Conservation (phyloP, 2,888 invertebrate species). For the Mayetiola destructor region DNA sequence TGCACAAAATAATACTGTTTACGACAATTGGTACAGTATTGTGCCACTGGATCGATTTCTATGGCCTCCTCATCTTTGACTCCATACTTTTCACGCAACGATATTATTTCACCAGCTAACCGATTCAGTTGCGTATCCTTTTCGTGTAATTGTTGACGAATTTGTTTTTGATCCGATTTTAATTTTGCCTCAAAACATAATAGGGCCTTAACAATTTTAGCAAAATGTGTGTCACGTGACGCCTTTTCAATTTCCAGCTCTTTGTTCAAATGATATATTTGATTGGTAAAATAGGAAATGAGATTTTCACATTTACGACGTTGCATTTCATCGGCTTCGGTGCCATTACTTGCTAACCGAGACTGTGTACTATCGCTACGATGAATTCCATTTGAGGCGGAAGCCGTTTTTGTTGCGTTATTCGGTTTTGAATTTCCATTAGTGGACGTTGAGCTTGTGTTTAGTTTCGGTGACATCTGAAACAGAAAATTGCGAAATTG, state of each 20-base stretch:
- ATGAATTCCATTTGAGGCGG: neutral
- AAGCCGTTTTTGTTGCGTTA: too few species aligned
- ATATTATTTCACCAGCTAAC: constrained; percentile 26
- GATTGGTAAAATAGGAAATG: constrained; percentile 28
- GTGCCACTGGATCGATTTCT: constrained; percentile 20
- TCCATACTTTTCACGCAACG: constrained; percentile 26
- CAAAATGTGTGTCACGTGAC: constrained; percentile 31
- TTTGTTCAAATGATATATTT: constrained; percentile 29
- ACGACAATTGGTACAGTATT: constrained; percentile 33
- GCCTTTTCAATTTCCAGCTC: constrained; percentile 33
- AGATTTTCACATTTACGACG: constrained; percentile 23
- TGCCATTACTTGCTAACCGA: neutral
- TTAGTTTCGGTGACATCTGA: neutral
- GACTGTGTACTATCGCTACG: neutral
- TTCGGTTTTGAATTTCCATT: neutral
- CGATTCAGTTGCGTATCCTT: constrained; percentile 24
- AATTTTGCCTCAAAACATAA: constrained; percentile 33
- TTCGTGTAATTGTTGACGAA: constrained; percentile 30
- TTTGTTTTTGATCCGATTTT: constrained; percentile 32
- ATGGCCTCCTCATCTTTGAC: constrained; percentile 22
- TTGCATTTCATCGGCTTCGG: constrained; percentile 21
- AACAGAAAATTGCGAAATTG: neutral
- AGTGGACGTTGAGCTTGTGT: neutral
- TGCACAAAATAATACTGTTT: constrained; percentile 34
- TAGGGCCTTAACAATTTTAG: constrained; percentile 33